Base-by-base conservation (phyloP, 2,113 vertebrate species). In the Aviceda subcristata region DNA sequence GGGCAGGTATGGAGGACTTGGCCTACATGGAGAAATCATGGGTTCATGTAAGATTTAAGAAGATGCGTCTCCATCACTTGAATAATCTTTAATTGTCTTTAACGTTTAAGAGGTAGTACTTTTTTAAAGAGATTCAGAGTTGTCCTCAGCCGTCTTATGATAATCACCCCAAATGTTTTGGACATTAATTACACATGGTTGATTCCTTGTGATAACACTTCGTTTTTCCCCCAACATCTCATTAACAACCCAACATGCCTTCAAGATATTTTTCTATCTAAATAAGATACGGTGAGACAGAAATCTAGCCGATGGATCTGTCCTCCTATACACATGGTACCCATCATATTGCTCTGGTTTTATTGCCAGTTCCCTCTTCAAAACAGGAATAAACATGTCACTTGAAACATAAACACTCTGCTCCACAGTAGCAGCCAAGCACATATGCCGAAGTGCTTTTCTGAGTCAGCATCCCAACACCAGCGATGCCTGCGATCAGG, bases 241-340 rank as follows among this genome's bases (percentile, higher is more conserved):
- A 38, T 8, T 38, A 78, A 51, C 29, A 67, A 45, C 57, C 22
- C 32, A n/a, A 53, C 4, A 12, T 1, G 11, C 39, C 73, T 90
- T 57, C 63, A 45, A 83, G 50, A n/a, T 59, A 6, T n/a, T 68
- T 53, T 79, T 51, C 59, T 55, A 43, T 23, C 26, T 57, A 36
- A 64, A 16, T 20, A 53, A 60, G 56, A 45, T 11, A 43, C 0
- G 3, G 12, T 22, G 38, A 82, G 71, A 73, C 20, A 82, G 90
- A 73, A 84, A 51, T 17, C 46, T 56, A n/a, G 7, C 24, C 0
- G 16, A 62, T 3, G 14, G 48, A 78, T 55, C 68, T 63, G 56
- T 26, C 66, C 55, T 73, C 38, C 17, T 3, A 23, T 14, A 48
- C 0, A 0, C 71, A 43, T 3, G 30, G 73, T 5, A 73, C 10